Base-by-base conservation (phyloP, 1,140 invertebrate species). In the Aplysia californica region DNA sequence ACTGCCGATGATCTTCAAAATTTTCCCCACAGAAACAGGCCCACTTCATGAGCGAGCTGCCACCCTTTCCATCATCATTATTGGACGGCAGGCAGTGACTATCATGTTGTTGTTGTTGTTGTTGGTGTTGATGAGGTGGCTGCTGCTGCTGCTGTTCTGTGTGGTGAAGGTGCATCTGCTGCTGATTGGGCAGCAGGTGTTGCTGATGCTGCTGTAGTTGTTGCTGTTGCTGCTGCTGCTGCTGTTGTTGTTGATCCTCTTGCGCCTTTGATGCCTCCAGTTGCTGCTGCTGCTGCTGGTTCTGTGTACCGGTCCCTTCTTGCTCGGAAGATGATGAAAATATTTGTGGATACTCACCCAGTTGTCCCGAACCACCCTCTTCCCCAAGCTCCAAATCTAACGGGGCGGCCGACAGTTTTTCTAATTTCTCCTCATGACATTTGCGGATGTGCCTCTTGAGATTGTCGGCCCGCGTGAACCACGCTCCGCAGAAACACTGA, bases 391-490 rank as follows among this genome's bases (percentile, higher is more conserved):
- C 56, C 21, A 72, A 72, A 38, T 55, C 70, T 41, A 72, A 18
- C 35, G 58, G 70, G 15, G 23, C 41, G 18, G 1, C 20, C 23
- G 15, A 44, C 61, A 75, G 55, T 39, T 75, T 75, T 26, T 75
- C 72, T 38, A 75, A 33, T 61, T 75, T 75, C 26, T 75, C 72
- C 33, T 75, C 72, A 36, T 75, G 72, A 29, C 72, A 65, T 66
- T 75, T 75, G 3, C 72, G 31, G 38, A 75, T 66, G 29, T 75
- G 72, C 55, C 72, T 1, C 39, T 75, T 75, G 26, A 75, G 55
- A n/a, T 75, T 75, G 72, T 75, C 72, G 29, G 72, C 72, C 61
- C 72, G 41, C 33, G 72, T 75, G 50, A 75, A 75, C 61, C 64
- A n/a, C 15, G 72, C 72, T 21, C 72, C 72, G 41, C 72, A 75